Percentiles rank a stretch among this genome's conserved stretches.
phyloP scores from a whole-genome alignment of 2,113 vertebrate genomes.

The Oncorhynchus masou region DNA sequence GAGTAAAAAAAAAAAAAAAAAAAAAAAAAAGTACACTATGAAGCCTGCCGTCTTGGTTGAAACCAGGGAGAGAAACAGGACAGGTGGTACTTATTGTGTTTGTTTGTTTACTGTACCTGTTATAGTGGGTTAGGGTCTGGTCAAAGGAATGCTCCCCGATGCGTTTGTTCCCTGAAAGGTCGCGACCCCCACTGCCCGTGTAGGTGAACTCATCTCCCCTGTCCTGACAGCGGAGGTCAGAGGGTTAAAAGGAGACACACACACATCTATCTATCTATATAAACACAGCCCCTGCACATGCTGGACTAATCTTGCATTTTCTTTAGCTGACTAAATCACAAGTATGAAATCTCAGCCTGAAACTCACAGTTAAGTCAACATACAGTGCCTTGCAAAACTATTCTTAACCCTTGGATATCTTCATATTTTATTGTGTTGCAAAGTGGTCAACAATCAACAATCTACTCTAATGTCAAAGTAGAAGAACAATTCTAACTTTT shows the following conservation, averaged over 20 bases:
- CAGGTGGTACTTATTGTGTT: neutral
- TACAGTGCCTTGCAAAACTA: neutral
- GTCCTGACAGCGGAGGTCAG: slow-evolving; percentile 75
- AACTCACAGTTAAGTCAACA: neutral
- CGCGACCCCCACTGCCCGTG: slow-evolving; percentile 96
- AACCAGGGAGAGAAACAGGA: neutral
- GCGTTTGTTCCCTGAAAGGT: slow-evolving; percentile 98
- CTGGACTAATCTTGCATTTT: neutral
- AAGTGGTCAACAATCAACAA: no score
- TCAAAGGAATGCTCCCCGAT: slow-evolving; percentile 97
- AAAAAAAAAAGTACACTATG: no score
- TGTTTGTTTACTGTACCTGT: slow-evolving; percentile 89
- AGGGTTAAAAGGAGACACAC: neutral
- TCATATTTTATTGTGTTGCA: no score
- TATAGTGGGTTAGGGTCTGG: slow-evolving; percentile 98
- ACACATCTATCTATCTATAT: neutral
- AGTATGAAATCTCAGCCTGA: neutral
- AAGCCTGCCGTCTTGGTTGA: no score
- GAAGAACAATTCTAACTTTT: no score
- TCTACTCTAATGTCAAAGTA: no score
- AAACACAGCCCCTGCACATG: neutral
- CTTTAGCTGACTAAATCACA: neutral
- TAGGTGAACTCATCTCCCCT: slow-evolving; percentile 98
- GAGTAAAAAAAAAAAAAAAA: no score
- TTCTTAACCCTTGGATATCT: no score